Evolutionary conservation across 2,888 invertebrate genomes (phyloP), one percentile per base, ranked within the genome.

Genomic region (Macaria notata): DNA sequence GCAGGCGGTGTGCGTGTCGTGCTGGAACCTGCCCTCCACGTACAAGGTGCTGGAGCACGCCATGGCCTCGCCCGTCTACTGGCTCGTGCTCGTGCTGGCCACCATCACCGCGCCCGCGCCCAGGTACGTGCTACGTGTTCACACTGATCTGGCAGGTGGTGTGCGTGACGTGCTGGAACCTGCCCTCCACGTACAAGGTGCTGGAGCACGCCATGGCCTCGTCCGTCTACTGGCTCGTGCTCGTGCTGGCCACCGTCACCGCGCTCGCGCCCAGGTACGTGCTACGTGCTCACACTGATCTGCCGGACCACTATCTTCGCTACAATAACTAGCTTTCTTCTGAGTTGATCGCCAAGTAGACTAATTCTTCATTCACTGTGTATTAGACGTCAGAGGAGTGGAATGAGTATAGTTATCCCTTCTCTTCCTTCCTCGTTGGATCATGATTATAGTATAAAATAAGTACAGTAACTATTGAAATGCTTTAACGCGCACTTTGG

Each of bases 111-210:
- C 98, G 51, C 89, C 97, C 51, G 87, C 97, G 62, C 98, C 98
- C 45, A 95, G 97, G 97, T 97, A 30, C 19, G 19, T n/a, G 43
- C 48, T 31, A 48, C 43, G 19, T 4, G 9, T 4, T 8, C 7
- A 96, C 97, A 61, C 88, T 98, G 58, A 78, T 96, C 50, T 98
- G 98, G 91, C 97, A 98, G 89, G 92, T 95, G 7, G 84, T 96
- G 66, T 96, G 97, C 82, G 94, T 96, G 64, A 93, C 94, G 68
- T 96, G 97, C 84, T 94, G 96, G 81, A 95, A 95, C 56, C 91
- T 98, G 72, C 96, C 97, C 41, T 96, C 97, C 72, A 98, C 97
- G 31, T 97, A 95, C 84, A 95, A 95, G 95, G 96, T 98, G 54
- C 95, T 98, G 86, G 94, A 95, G 79, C 93, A 94, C 77, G 94